Evolutionary conservation across 2,797 vertebrate species (phyloP).

Genomic region (Vipera latastei): DNA sequence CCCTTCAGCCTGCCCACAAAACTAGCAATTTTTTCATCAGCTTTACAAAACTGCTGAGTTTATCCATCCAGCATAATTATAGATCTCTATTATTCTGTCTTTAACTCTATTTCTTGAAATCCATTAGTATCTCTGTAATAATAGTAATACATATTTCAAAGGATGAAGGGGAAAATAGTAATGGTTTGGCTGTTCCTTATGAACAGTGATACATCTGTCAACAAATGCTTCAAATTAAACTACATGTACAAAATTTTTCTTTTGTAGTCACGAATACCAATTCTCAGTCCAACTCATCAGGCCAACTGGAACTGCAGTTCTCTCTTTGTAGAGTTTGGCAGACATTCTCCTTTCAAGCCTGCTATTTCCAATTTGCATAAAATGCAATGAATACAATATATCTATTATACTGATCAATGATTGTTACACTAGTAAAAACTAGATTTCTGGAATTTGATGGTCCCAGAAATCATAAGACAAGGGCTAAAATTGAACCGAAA

Average conservation of each 20-base stretch:
- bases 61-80: slow-evolving; percentile 27
- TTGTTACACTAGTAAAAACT: neutral
- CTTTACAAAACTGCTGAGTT: slow-evolving; percentile 29
- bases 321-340: neutral
- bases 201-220: neutral
- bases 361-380: neutral
- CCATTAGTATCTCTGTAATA: slow-evolving; percentile 27
- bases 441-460: neutral
- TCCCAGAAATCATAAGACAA: neutral
- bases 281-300: neutral
- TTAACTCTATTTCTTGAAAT: slow-evolving; percentile 21
- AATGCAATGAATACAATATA: neutral
- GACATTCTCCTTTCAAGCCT: neutral
- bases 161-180: neutral
- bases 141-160: slow-evolving; percentile 3
- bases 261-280: neutral
- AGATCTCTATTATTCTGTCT: slow-evolving; percentile 25
- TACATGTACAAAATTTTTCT: neutral
- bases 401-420: neutral
- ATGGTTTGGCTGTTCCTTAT: neutral
- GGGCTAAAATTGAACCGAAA: neutral
- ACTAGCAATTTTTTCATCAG: slow-evolving; percentile 34
- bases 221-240: neutral
- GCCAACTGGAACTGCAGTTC: neutral
- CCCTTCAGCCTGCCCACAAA: slow-evolving; percentile 22